Base-by-base conservation (phyloP, 2,888 invertebrate genomes). In the Agapostemon virescens region DNA sequence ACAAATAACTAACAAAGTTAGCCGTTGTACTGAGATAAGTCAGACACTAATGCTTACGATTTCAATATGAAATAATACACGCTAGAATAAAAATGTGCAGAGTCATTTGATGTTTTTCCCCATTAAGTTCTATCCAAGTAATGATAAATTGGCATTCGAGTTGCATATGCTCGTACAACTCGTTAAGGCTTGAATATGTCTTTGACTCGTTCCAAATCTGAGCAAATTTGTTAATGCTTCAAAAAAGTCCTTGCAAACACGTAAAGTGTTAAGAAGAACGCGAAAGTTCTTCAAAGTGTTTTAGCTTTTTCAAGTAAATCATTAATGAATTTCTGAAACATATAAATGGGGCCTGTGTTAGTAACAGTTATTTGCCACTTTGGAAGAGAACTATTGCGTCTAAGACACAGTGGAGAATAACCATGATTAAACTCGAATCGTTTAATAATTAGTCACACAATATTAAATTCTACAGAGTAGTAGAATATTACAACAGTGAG, bases 241-340 rank as follows among this genome's bases (percentile, higher is more conserved):
- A 77, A 81, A 79, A 79, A 74, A 74, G 78, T 81, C 70, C 84
- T 79, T 79, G 77, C 68, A 80, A 82, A 81, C 82, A 82, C 74
- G 6, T 42, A 30, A n/a, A 74, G 69, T 77, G 69, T 74, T 73
- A 74, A 69, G 55, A 80, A 77, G 77, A 80, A 83, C 77, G 17
- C 7, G 20, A 69, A 79, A 70, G 82, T 82, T 84, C 87, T 93
- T 95, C 96, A 97, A 93, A 97, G 95, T 92, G 97, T 97, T 94
- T 97, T 97, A 92, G 97, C 97, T 93, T 97, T 96, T 93, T 97
- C 97, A 93, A 97, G 94, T 92, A 97, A 94, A 93, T 97, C 97
- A 92, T 97, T 97, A 93, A 97, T 97, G 93, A 97, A 97, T 96
- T 97, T 97, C 97, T 97, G 95, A 80, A 95, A 88, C 90, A 92